Evolutionary conservation across 2,888 invertebrate species (phyloP).

Genomic region (Heterodera filipjevi): DNA sequence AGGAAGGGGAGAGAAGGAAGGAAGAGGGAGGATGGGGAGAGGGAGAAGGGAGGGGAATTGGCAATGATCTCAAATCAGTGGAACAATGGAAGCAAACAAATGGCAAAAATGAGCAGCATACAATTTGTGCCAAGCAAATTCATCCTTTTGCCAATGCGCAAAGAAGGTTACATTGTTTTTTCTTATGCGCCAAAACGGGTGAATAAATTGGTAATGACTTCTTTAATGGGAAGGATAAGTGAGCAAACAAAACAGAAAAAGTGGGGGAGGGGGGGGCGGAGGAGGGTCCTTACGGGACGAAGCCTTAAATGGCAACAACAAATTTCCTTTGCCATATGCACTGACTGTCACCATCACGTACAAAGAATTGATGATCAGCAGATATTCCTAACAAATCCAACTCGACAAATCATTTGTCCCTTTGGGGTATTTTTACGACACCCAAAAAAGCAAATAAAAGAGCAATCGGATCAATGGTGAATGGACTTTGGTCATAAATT

Average conservation of each 20-base stretch:
- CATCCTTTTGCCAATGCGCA: neutral
- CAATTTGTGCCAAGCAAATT: neutral
- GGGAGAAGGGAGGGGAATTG: neutral
- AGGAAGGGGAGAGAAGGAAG: neutral
- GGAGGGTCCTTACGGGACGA: neutral
- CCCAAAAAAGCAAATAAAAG: neutral
- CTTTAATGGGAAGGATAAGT: neutral
- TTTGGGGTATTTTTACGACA: neutral
- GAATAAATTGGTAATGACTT: too few relatives aligned
- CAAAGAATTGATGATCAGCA: neutral
- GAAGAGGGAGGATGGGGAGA: neutral
- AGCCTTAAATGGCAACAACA: neutral
- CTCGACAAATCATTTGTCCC: neutral
- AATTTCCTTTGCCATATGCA: slow-evolving; percentile 4
- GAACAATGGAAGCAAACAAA: neutral
- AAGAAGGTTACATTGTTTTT: too few relatives aligned
- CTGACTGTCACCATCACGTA: slow-evolving; percentile 17
- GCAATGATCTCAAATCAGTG: neutral
- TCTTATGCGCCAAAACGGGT: too few relatives aligned
- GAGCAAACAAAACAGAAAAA: neutral
- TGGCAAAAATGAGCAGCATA: neutral
- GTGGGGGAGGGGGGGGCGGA: neutral
- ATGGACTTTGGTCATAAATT: neutral
- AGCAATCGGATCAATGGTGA: too few relatives aligned
- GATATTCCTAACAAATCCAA: too few relatives aligned